Percentiles rank a stretch among this genome's conserved stretches.
phyloP scores from a whole-genome alignment of 2,797 vertebrate species.

The Sebastes iracundus region DNA sequence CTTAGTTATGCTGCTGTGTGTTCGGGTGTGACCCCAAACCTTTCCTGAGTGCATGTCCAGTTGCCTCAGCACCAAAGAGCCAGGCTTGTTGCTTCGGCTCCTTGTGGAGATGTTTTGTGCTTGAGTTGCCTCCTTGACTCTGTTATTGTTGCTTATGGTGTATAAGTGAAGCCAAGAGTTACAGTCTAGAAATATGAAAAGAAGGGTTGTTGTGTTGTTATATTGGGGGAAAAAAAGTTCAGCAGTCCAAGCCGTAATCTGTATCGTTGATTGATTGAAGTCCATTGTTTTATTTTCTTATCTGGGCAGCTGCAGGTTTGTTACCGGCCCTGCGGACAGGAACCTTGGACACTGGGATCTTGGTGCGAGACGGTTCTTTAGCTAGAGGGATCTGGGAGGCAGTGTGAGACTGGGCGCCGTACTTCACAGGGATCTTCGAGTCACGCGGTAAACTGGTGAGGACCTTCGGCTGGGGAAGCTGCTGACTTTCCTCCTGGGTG shows the following conservation, averaged over 20 bases:
- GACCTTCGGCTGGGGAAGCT: constrained; percentile 80
- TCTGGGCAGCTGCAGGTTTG: constrained; percentile 81
- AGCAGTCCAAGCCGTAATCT: constrained; percentile 37
- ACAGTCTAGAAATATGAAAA: constrained; percentile 43
- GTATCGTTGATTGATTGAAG: not conserved
- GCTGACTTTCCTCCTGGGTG: constrained; percentile 83
- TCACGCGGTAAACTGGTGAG: constrained; percentile 86
- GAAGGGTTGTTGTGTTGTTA: constrained; percentile 30
- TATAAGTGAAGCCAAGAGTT: constrained; percentile 48
- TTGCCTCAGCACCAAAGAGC: constrained; percentile 58
- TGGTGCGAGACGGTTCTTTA: constrained; percentile 92
- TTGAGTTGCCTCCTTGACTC: constrained; percentile 60
- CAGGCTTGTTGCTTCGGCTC: constrained; percentile 51
- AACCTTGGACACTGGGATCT: constrained; percentile 97
- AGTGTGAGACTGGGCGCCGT: constrained; percentile 77
- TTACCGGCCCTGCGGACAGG: constrained; percentile 90
- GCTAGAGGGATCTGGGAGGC: constrained; percentile 81
- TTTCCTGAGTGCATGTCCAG: constrained; percentile 74
- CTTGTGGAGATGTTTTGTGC: constrained; percentile 78
- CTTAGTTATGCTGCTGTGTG: constrained; percentile 52
- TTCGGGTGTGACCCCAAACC: constrained; percentile 63
- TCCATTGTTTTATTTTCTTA: constrained; percentile 85
- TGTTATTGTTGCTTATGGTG: constrained; percentile 44
- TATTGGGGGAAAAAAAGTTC: constrained; percentile 14
- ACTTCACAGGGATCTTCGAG: constrained; percentile 96